These are phyloP conservation scores for Drosophila serrata DNA, from an alignment of 1,140 invertebrate genomes.

Conservation along the genomic window DNA sequence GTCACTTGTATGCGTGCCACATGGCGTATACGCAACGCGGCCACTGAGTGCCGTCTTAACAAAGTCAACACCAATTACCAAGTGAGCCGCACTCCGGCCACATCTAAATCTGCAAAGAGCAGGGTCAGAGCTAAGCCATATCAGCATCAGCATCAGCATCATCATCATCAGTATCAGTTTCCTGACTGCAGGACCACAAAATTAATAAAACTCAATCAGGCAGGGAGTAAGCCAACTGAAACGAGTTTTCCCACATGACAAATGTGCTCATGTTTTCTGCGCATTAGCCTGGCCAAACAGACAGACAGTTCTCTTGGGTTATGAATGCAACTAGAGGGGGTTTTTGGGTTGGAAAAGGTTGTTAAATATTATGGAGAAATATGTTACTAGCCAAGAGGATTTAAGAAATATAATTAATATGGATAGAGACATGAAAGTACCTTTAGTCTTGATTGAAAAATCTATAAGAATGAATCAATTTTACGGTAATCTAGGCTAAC, in stretches of 20 bases:
- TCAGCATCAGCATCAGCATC: neutral
- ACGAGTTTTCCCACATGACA: constrained; percentile 39
- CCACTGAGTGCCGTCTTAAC: constrained; percentile 50
- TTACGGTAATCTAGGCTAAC: neutral
- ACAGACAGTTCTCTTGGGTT: constrained; percentile 16
- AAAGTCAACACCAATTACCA: constrained; percentile 57
- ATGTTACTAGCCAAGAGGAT: too few relatives aligned
- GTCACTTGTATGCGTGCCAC: constrained; percentile 56
- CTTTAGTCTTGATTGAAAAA: neutral
- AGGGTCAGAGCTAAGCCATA: neutral
- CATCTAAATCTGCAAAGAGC: constrained; percentile 2
- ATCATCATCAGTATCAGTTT: constrained; percentile 51
- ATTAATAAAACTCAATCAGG: constrained; percentile 79
- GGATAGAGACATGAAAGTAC: fast-evolving
- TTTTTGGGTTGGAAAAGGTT: neutral
- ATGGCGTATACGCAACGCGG: constrained; percentile 69
- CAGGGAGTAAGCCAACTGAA: constrained; percentile 9
- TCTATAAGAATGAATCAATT: neutral
- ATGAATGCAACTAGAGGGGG: neutral
- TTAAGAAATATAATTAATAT: neutral
- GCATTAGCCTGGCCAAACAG: constrained; percentile 56
- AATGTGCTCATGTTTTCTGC: constrained; percentile 51
- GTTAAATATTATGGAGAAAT: neutral
- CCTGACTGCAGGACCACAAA: constrained; percentile 56
- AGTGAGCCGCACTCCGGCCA: neutral